A percentile compares a stretch with the other conserved stretches of the same genome.
Evolutionary conservation across 2,113 vertebrate species (phyloP).

Genomic region (Dromaius novaehollandiae): DNA sequence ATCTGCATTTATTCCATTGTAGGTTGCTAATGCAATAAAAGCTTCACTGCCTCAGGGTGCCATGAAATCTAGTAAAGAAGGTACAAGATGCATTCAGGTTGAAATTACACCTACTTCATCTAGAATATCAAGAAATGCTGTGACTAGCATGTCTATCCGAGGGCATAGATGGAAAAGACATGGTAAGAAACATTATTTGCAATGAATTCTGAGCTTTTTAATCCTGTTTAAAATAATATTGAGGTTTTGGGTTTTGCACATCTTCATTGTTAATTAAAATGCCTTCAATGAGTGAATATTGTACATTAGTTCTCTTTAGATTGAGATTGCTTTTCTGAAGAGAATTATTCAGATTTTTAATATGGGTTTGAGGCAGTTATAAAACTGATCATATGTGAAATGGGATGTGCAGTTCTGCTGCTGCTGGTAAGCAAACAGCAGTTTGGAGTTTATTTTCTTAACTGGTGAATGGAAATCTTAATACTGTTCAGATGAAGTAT

Average conservation of each 20-base stretch:
- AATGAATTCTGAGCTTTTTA: background rate
- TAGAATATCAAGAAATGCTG: slow-evolving; percentile 96
- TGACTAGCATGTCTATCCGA: slow-evolving; percentile 97
- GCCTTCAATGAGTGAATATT: background rate
- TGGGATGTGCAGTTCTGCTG: background rate
- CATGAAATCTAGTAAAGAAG: slow-evolving; percentile 93
- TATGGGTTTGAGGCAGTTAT: background rate
- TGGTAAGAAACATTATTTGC: slow-evolving; percentile 80
- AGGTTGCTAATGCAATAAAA: slow-evolving; percentile 98
- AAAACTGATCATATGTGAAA: background rate
- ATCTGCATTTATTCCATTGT: slow-evolving; percentile 6
- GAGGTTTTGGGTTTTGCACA: background rate
- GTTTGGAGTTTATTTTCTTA: background rate
- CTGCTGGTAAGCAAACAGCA: background rate
- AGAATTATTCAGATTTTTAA: background rate
- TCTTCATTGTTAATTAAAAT: background rate
- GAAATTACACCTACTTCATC: slow-evolving; percentile 97
- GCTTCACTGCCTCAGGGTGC: slow-evolving; percentile 89
- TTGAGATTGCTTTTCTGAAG: background rate
- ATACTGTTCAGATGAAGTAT: background rate
- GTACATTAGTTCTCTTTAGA: background rate
- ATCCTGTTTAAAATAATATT: background rate
- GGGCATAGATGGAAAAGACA: slow-evolving; percentile 99
- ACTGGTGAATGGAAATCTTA: background rate
- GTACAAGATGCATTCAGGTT: slow-evolving; percentile 93